Evolutionary conservation across 2,797 vertebrate species (phyloP).

Genomic region (Buceros bicornis): DNA sequence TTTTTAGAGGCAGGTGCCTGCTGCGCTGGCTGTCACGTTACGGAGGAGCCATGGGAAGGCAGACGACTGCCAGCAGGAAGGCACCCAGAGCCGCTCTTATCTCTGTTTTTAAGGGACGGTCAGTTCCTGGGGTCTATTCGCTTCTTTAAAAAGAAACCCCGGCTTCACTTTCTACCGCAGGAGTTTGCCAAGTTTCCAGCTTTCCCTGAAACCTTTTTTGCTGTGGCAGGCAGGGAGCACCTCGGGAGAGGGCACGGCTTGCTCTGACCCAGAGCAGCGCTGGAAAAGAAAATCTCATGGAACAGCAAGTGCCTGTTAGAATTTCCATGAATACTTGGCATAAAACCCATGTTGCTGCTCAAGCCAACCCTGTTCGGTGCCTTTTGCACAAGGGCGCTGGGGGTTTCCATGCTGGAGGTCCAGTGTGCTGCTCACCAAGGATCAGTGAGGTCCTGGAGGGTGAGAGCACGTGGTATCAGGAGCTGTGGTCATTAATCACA

Average conservation of each 20-base stretch:
- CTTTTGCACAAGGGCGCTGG: neutral
- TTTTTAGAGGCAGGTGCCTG: neutral
- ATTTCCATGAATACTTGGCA: neutral
- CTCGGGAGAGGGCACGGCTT: neutral
- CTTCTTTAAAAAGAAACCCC: constrained; percentile 36
- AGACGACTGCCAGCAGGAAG: neutral
- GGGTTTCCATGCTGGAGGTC: neutral
- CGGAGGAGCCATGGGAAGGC: neutral
- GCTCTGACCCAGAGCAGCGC: neutral
- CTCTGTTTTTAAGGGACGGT: constrained; percentile 3
- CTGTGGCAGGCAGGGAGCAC: neutral
- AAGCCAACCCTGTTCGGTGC: neutral
- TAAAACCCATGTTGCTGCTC: fast-evolving
- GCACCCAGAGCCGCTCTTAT: neutral
- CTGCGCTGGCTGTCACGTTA: neutral
- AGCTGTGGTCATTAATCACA: neutral
- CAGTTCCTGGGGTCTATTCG: constrained; percentile 4
- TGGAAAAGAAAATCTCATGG: neutral
- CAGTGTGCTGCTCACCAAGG: neutral
- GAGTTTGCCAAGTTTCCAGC: constrained; percentile 52
- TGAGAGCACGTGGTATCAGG: neutral
- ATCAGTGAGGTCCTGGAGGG: neutral
- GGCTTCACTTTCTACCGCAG: neutral
- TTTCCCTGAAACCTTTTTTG: neutral
- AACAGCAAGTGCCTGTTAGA: neutral